A percentile compares a stretch with the other conserved stretches of the same genome.
Conservation (phyloP, 1,140 invertebrate genomes). For the Pseudomyrmex sp. region DNA sequence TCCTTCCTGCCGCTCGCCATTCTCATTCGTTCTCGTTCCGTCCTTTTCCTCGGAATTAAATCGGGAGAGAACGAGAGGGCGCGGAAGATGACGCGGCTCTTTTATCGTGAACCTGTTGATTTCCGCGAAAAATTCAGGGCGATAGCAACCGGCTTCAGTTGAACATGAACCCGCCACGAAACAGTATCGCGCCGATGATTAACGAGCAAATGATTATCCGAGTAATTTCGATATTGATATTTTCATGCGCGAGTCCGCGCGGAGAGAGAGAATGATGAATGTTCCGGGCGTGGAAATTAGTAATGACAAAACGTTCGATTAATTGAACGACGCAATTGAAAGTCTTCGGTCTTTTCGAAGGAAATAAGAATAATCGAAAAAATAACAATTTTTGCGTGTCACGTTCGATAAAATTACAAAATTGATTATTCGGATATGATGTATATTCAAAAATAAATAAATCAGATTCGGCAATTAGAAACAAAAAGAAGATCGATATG, state of each 20-base stretch:
- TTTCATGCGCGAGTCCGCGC: conserved; percentile 21
- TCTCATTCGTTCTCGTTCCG: not conserved
- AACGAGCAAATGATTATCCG: conserved; percentile 60
- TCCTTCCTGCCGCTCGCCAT: conserved; percentile 1
- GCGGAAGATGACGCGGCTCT: conserved; percentile 66
- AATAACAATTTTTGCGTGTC: no score
- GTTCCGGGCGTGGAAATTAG: conserved; percentile 5
- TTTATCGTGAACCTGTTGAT: conserved; percentile 71
- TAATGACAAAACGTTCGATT: not conserved
- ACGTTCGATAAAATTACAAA: no score
- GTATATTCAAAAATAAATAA: not conserved
- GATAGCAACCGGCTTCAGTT: conserved; percentile 33
- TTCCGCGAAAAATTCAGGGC: conserved; percentile 67
- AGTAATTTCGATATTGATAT: conserved; percentile 55
- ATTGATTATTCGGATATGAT: no score
- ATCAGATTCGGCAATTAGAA: not conserved
- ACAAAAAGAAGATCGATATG: no score
- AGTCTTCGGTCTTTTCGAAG: not conserved
- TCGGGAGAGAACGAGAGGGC: conserved; percentile 21
- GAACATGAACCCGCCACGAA: conserved; percentile 30
- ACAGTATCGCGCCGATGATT: conserved; percentile 63
- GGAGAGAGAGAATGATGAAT: conserved; percentile 36
- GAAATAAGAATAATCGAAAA: no score
- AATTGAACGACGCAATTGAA: not conserved
- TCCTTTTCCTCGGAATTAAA: conserved; percentile 5